Conservation (phyloP, 2,113 vertebrate species). For the Centropus unirufus region DNA sequence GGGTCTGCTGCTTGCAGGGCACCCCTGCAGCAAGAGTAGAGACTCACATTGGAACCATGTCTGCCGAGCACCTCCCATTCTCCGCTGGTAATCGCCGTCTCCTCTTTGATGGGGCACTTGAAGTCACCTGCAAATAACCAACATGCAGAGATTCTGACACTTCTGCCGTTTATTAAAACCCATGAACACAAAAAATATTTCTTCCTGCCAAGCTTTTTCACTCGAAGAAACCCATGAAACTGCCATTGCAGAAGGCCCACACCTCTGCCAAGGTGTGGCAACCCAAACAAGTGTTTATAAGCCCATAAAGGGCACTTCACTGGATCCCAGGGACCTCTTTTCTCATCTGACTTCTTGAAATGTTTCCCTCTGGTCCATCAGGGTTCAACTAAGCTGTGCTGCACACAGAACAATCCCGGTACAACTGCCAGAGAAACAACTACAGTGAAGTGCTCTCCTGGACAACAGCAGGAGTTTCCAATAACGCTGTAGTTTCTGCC, state of each 20-base stretch:
- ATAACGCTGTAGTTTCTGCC: neutral
- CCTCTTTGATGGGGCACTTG: conserved; percentile 83
- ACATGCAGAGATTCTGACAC: neutral
- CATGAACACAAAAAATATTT: neutral
- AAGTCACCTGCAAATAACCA: conserved; percentile 78
- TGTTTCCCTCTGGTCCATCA: neutral
- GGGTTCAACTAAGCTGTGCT: neutral
- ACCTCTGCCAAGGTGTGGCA: neutral
- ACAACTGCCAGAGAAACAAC: neutral
- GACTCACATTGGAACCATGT: conserved; percentile 82
- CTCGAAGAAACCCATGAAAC: neutral
- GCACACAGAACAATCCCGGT: neutral
- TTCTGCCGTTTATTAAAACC: neutral
- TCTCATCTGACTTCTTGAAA: neutral
- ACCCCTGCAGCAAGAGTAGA: neutral
- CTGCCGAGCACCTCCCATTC: conserved; percentile 87
- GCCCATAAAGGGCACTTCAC: neutral
- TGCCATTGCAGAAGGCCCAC: neutral
- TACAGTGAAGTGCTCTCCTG: neutral
- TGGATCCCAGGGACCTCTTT: neutral
- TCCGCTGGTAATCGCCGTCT: conserved; percentile 79
- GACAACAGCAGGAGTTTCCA: neutral
- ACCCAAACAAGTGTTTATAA: neutral
- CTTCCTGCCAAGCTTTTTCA: neutral
- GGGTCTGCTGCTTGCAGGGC: neutral